Evolutionary conservation across 2,888 invertebrate species (phyloP), one percentile per base, ranked within the genome.

Genomic region (Dexiosoma caninum): DNA sequence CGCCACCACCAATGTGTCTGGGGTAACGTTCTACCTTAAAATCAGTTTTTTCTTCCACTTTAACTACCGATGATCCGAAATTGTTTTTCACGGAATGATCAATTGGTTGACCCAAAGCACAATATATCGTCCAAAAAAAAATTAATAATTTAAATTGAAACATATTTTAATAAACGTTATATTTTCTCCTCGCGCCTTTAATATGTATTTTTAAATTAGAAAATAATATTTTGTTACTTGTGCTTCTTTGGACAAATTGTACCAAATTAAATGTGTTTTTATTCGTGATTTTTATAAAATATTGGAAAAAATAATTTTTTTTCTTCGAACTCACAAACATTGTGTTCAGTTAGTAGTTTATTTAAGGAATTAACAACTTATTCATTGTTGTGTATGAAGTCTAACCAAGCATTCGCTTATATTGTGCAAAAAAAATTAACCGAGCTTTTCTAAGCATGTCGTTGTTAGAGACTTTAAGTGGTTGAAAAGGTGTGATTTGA

Each of bases 1-100:
- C 85, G 19, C 83, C 66, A 2, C 40, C 75, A 1, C 83, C 84
- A 32, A 82, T 75, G 44, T 84, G 83, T 35, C 84, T 81, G 7
- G 67, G 67, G 42, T 49, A 66, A 49, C 83, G 57, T 78, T 77
- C 23, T 42, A 67, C 67, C 23, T 40, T 40, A 40, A 49, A 60
- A 37, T 78, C 75, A 7, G 1, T 60, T 8, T 62, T 32, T 8
- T 60, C 23, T 16, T 5, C 8, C 19, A 19, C 7, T 21, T 44
- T 8, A n/a, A 6, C 7, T 12, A 21, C n/a, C 0, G 14, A 0
- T 21, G 21, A 19, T 2, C 51, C 19, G 5, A 53, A 69, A 27
- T 35, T 23, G 6, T 51, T 44, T 60, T 60, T 9, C 1, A 2
- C 40, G 7, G 49, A 40, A 75, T 32, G 21, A 19, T 62, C 71